Base-by-base conservation (phyloP, 1,140 invertebrate species). In the Drosophila pachea region DNA sequence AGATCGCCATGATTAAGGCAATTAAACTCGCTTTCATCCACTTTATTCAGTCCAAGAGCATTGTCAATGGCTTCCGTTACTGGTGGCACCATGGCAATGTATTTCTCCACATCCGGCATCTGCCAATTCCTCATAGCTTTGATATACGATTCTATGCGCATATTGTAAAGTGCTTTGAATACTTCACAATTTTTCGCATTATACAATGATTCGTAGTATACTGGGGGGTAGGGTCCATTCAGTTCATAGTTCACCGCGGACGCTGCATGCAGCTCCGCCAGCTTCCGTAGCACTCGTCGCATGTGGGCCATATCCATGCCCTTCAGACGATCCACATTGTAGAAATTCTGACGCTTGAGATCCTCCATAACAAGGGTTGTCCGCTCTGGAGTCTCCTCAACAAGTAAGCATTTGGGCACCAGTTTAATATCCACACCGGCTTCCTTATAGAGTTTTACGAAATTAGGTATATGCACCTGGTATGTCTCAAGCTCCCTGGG, bases 1-100 rank as follows among this genome's bases (percentile, higher is more conserved):
- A 90, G 89, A 78, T 94, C 93, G 2, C 93, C 93, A 55, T 94
- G 93, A 73, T 91, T 92, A 6, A 94, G 81, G 3, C 93, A 92
- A 68, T 91, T 91, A 55, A 93, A 93, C 32, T 91, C 90, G 7
- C 90, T 89, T 0, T 89, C 73, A 7, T 92, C 69, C 4, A 75
- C 69, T 7, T 49, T 33, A 22, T 84, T 78, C 7, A 82, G 1
- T 0, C 2, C 2, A 6, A 84, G 0, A 0, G 65, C 71, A 0
- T 8, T 54, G 0, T 86, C 58, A 35, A 81, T 76, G 5, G 49
- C 45, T 7, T 68, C 50, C 4, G 5, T 1, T 7, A 61, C 11
- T 7, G 7, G 16, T 4, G 56, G 49, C 0, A 47, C n/a, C 0
- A 33, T 36, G 0, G 35, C 31, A 35, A 87, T 73, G 49, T 75